Base-by-base conservation (phyloP, 2,113 vertebrate genomes). In the Ciconia stormi region DNA sequence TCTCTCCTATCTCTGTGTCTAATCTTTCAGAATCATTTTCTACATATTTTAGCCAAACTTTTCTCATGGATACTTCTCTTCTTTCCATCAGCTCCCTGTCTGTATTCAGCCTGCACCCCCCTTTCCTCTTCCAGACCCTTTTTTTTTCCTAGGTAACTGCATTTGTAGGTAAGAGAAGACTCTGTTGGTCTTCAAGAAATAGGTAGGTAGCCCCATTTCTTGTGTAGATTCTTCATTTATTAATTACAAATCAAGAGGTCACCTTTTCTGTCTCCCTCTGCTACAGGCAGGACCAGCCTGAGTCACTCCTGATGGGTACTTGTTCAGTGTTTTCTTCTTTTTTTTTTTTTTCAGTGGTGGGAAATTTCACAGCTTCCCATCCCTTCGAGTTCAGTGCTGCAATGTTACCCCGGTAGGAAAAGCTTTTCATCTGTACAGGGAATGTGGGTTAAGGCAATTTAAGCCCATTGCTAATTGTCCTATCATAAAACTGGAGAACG, bases 1-100 rank as follows among this genome's bases (percentile, higher is more conserved):
- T 72, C 58, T 71, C 22, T 83, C 26, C 86, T 94, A 82, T 95
- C 93, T 95, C 42, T 30, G 6, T 16, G 53, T 77, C 93, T 95
- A 87, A 90, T 89, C 74, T 90, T 56, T 22, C 70, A 29, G 40
- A 69, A 34, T 30, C 2, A n/a, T 90, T 93, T 78, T 80, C 55
- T 82, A 20, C 70, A 9, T 82, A 50, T 82, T 94, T 84, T 52
- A 83, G 56, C 73, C 69, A 85, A 38, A 59, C 20, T 92, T 87
- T 91, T 73, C 91, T 94, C 83, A 22, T 65, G 58, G 49, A 78
- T 77, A 5, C 9, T 87, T 91, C 20, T 76, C 42, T 42, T 63
- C 59, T 92, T 94, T 82, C 86, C 56, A 58, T 65, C 59, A 81
- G 42, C 40, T 92, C 63, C 63, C 34, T 92, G 27, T 62, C 25